Percentiles rank a stretch among this genome's conserved stretches.
phyloP scores from a whole-genome alignment of 2,888 invertebrate species.

The Drosophila conformis region DNA sequence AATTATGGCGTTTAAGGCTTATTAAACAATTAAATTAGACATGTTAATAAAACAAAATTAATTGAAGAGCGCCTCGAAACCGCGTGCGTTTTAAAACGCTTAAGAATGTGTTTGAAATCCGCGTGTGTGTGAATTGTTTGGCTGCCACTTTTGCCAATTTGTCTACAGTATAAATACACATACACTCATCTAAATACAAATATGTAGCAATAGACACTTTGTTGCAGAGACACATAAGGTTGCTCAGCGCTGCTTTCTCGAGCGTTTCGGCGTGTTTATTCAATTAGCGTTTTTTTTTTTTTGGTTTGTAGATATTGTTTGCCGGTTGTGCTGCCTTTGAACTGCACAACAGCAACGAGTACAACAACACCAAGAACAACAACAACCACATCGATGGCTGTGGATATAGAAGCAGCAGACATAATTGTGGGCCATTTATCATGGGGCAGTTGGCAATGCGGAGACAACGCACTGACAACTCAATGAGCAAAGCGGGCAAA shows the following conservation, averaged over 20 bases:
- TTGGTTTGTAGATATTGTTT: conserved; percentile 29
- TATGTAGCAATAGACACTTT: conserved; percentile 13
- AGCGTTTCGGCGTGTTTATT: conserved; percentile 73
- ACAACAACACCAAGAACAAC: conserved; percentile 1
- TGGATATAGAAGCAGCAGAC: conserved; percentile 61
- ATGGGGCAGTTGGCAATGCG: conserved; percentile 62
- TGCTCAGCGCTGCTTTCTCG: conserved; percentile 60
- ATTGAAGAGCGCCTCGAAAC: background rate
- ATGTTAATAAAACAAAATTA: background rate
- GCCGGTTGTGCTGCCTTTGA: conserved; percentile 56
- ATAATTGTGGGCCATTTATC: conserved; percentile 78
- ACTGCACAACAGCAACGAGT: conserved; percentile 30
- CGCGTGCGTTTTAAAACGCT: conserved; percentile 45
- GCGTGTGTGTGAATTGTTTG: conserved; percentile 16
- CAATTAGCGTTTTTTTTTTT: conserved; percentile 60
- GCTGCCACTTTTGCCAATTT: conserved; percentile 63
- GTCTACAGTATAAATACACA: conserved; percentile 32
- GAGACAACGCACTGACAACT: conserved; percentile 75
- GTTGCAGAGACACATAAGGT: conserved; percentile 13
- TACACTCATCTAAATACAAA: conserved; percentile 11
- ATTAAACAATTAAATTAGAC: background rate
- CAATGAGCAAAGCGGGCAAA: conserved; percentile 72
- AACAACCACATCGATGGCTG: conserved; percentile 42
- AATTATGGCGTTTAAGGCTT: background rate
- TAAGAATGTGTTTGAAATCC: background rate